These are phyloP conservation scores for Nyctibius grandis DNA, from an alignment of 2,797 vertebrate species.

Conservation along the genomic window DNA sequence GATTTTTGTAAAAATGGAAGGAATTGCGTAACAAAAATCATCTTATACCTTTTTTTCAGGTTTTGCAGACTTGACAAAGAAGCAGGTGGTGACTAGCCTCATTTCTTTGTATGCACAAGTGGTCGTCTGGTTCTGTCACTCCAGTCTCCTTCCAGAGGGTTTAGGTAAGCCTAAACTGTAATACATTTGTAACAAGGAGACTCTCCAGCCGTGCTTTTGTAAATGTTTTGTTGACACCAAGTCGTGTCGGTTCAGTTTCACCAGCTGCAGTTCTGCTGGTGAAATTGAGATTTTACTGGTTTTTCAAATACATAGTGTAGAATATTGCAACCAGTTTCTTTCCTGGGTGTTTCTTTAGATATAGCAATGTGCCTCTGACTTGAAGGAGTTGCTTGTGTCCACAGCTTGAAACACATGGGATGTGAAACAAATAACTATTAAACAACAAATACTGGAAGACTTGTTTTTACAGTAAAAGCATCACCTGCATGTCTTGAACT, in stretches of 20 bases:
- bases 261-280: background rate
- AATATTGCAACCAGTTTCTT: too few species aligned
- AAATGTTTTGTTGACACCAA: background rate
- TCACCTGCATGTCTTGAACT: too few species aligned
- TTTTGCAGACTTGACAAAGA: slow-evolving; percentile 82
- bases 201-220: background rate
- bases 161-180: slow-evolving; percentile 73
- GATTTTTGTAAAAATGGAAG: background rate
- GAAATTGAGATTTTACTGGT: background rate
- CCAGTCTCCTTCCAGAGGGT: slow-evolving; percentile 87
- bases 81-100: slow-evolving; percentile 83
- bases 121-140: slow-evolving; percentile 92
- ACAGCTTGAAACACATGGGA: background rate
- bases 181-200: background rate
- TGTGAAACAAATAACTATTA: background rate
- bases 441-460: background rate
- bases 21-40: background rate
- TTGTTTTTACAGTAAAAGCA: background rate
- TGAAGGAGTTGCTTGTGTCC: background rate
- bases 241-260: background rate
- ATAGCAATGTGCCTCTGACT: background rate
- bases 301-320: background rate
- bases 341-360: background rate
- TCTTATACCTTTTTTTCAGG: slow-evolving; percentile 68
- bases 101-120: slow-evolving; percentile 88